Evolutionary conservation across 2,888 invertebrate species (phyloP).

Genomic region (Tenthredo distinguenda): DNA sequence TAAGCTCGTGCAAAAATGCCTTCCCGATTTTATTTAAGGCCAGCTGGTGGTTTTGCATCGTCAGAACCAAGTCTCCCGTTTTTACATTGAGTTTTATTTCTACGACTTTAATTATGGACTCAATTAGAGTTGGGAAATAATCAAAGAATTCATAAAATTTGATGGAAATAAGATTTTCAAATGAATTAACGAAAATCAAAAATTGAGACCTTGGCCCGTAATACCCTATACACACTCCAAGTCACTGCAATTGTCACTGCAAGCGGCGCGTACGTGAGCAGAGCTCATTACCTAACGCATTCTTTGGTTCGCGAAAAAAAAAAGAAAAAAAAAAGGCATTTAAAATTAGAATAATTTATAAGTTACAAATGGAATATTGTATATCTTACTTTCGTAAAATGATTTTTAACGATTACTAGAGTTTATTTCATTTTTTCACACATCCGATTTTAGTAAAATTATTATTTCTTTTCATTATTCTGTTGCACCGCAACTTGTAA

Average conservation of each 20-base stretch:
- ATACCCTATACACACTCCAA: slow-evolving; percentile 52
- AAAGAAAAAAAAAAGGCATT: slow-evolving; percentile 61
- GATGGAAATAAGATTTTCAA: slow-evolving; percentile 4
- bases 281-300: slow-evolving; percentile 62
- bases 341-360: slow-evolving; percentile 75
- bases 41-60: slow-evolving; percentile 47
- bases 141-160: neutral
- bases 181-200: slow-evolving; percentile 4
- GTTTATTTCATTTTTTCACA: slow-evolving; percentile 47
- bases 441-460: slow-evolving; percentile 45
- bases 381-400: slow-evolving; percentile 66
- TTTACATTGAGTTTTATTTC: neutral
- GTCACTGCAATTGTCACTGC: slow-evolving; percentile 53
- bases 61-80: slow-evolving; percentile 35
- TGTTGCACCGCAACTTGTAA: neutral
- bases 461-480: slow-evolving; percentile 7
- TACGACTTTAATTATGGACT: neutral
- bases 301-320: slow-evolving; percentile 63
- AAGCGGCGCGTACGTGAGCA: slow-evolving; percentile 63
- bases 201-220: slow-evolving; percentile 36
- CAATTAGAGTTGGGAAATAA: neutral
- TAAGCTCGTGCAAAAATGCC: slow-evolving; percentile 61
- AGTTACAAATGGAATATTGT: slow-evolving; percentile 62
- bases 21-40: slow-evolving; percentile 52
- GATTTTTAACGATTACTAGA: slow-evolving; percentile 44